Evolutionary conservation across 2,797 vertebrate genomes (phyloP).

Genomic region (Vireo griseus): DNA sequence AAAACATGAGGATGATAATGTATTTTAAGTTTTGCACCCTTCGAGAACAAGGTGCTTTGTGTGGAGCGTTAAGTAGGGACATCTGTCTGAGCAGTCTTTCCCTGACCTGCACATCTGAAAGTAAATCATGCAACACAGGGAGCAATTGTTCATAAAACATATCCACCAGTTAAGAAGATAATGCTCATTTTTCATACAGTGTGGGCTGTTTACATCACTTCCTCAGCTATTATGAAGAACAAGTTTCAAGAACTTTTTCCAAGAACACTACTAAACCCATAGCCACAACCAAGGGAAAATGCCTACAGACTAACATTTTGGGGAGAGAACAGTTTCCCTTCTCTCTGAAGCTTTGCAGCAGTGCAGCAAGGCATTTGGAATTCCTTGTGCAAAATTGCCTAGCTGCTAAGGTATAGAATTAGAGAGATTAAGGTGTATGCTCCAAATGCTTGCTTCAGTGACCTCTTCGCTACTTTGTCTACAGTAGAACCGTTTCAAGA

Average conservation of each 20-base stretch:
- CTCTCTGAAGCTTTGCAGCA: neutral
- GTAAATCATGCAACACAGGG: neutral
- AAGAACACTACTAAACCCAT: neutral
- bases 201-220: neutral
- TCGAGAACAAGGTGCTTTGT: neutral
- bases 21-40: neutral
- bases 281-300: rapidly evolving
- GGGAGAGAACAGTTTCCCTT: neutral
- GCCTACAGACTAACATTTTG: neutral
- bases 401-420: neutral
- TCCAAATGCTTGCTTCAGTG: neutral
- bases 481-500: neutral
- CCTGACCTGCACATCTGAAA: neutral
- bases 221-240: neutral
- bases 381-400: neutral
- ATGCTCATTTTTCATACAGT: neutral
- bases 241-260: neutral
- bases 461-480: neutral
- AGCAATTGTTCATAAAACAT: neutral
- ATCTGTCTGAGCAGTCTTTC: neutral
- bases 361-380: neutral
- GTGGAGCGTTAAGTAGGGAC: neutral
- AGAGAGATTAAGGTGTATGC: neutral
- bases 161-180: neutral
- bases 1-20: neutral